Percentiles rank a stretch among this genome's conserved stretches.
phyloP scores from a whole-genome alignment of 1,140 invertebrate species.

The Prorops nasuta region DNA sequence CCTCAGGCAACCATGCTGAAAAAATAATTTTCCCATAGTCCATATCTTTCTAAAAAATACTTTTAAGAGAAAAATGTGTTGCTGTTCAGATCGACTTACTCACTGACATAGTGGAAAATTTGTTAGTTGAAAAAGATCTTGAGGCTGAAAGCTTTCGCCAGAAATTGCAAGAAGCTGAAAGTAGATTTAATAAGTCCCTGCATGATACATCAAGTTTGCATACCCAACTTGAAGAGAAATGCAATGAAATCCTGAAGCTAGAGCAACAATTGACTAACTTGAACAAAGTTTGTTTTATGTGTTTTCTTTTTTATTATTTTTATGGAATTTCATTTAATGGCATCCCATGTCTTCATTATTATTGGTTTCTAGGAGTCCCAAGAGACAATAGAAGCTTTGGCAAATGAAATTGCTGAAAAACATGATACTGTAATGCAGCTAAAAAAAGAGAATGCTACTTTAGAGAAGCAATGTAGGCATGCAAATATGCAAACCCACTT shows the following conservation, averaged over 20 bases:
- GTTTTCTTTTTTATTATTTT: constrained; percentile 8
- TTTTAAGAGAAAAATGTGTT: constrained; percentile 27
- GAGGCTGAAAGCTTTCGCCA: constrained; percentile 27
- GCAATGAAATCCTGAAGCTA: constrained; percentile 29
- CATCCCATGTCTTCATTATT: too few relatives aligned
- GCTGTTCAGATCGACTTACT: constrained; percentile 37
- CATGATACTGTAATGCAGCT: constrained; percentile 49
- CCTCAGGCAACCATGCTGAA: constrained; percentile 26
- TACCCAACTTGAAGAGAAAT: constrained; percentile 34
- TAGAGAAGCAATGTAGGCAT: constrained; percentile 54
- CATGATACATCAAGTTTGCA: constrained; percentile 30
- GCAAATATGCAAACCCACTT: constrained; percentile 53
- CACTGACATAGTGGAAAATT: constrained; percentile 35
- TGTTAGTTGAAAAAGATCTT: constrained; percentile 28
- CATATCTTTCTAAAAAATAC: too few relatives aligned
- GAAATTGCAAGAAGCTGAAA: constrained; percentile 30
- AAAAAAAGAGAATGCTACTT: constrained; percentile 42
- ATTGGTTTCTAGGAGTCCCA: constrained; percentile 40
- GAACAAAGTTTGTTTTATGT: constrained; percentile 41
- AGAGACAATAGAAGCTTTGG: constrained; percentile 52
- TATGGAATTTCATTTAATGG: constrained; percentile 2
- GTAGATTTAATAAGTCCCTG: constrained; percentile 22
- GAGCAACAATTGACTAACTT: constrained; percentile 27
- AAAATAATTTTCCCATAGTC: too few relatives aligned
- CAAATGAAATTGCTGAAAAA: constrained; percentile 56